These are phyloP conservation scores for Coronaproctus castanopsis DNA, from an alignment of 2,888 invertebrate genomes.

Conservation along the genomic window DNA sequence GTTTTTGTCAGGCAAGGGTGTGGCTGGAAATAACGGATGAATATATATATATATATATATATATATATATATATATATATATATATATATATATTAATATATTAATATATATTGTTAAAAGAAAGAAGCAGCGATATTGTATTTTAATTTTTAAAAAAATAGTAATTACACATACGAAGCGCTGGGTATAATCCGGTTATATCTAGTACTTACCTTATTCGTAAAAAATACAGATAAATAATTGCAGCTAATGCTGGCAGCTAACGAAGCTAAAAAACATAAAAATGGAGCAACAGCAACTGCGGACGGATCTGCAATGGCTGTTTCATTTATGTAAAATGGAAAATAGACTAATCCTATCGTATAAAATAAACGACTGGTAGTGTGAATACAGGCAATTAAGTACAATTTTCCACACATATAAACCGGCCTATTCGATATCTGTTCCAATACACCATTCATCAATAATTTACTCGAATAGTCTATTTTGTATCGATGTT, in stretches of 20 bases:
- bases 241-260: slow-evolving; percentile 38
- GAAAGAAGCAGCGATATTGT: too few species aligned
- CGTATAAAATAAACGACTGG: slow-evolving; percentile 65
- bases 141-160: too few species aligned
- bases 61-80: too few species aligned
- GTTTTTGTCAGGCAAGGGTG: too few species aligned
- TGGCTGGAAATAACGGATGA: too few species aligned
- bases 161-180: too few species aligned
- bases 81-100: too few species aligned
- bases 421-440: slow-evolving; percentile 5
- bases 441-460: neutral
- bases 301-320: slow-evolving; percentile 37
- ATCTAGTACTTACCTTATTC: slow-evolving; percentile 13
- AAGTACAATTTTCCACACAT: slow-evolving; percentile 23
- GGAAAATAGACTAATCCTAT: slow-evolving; percentile 74
- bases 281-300: slow-evolving; percentile 50
- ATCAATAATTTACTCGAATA: too few species aligned
- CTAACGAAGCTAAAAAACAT: slow-evolving; percentile 54
- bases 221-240: slow-evolving; percentile 4
- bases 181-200: too few species aligned
- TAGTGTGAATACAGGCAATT: slow-evolving; percentile 50
- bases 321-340: slow-evolving; percentile 49
- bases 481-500: neutral
- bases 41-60: too few species aligned
- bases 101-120: too few species aligned